Percentiles rank a stretch among this genome's conserved stretches.
These are phyloP conservation scores for Peromyscus eremicus DNA, from an alignment of 2,797 vertebrate species.

Conservation along the genomic window DNA sequence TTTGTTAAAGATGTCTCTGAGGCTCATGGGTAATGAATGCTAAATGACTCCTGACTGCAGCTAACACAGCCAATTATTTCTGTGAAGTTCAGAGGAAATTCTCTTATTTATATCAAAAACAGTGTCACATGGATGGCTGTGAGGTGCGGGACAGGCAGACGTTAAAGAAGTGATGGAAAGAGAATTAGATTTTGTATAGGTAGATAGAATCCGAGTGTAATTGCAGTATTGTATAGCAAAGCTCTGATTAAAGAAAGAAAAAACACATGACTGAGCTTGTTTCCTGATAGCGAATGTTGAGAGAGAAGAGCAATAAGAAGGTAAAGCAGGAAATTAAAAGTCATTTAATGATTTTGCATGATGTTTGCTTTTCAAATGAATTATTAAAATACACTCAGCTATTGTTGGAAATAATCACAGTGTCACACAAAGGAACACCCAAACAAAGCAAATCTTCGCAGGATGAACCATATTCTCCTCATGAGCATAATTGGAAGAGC, in stretches of 20 bases:
- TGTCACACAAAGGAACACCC: not conserved
- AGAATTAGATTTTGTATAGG: not conserved
- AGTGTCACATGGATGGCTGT: not conserved
- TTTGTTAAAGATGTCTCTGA: not conserved
- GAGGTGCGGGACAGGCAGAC: not conserved
- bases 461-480: not conserved
- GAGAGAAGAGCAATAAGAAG: not conserved
- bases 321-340: not conserved
- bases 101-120: not conserved
- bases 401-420: not conserved
- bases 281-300: not conserved
- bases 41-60: not conserved
- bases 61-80: not conserved
- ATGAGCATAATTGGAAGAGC: not conserved
- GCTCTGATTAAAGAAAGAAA: not conserved
- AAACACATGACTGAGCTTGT: not conserved
- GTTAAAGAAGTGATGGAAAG: not conserved
- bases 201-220: not conserved
- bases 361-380: not conserved
- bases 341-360: too few relatives aligned
- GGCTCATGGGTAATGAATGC: not conserved
- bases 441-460: not conserved
- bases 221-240: not conserved
- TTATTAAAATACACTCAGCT: not conserved
- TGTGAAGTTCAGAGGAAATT: constrained; percentile 19